Evolutionary conservation across 1,140 invertebrate species (phyloP), one percentile per base, ranked within the genome.

Genomic region (Drosophila santomea): DNA sequence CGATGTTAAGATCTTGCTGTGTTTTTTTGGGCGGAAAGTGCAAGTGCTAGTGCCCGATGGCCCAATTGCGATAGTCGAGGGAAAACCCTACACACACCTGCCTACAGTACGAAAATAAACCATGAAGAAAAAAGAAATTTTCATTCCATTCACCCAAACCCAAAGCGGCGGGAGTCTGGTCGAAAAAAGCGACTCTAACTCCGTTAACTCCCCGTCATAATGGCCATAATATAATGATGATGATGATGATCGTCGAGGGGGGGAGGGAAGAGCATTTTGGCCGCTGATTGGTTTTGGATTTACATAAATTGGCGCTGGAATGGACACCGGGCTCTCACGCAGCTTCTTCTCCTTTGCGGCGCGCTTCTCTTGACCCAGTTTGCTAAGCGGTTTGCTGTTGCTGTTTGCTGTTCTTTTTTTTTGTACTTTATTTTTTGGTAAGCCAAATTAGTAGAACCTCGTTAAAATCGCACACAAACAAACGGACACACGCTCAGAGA

Each of bases 281-380:
- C 20, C 74, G 58, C 83, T 86, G 82, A 86, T 86, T 86, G 82
- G 82, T 88, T 82, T 86, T 86, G 74, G 82, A 86, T 86, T 86
- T 86, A 86, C 82, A 86, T 86, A 86, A 86, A 86, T 86, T 86
- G 83, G 82, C 82, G 82, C 36, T 73, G 67, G 45, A 28, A 25
- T 47, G 44, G 12, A 23, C 11, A 23, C 11, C 10, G 11, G 43
- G 51, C 25, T 50, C 59, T 64, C 73, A 23, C 60, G 54, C 69
- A 63, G 47, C 52, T 51, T 63, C 12, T 61, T 63, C 12, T 55
- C 25, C 52, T 14, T 23, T 43, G 32, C 48, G n/a, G 51, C 68
- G 47, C 28, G n/a, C 76, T 63, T 67, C 68, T 80, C 69, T 67
- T 88, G 83, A 86, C 83, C 83, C 67, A 88, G 79, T 88, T 86